A percentile compares a stretch with the other conserved stretches of the same genome.
Conservation (phyloP, 53 echinoderm and acorn worm species). For the Mesocentrotus franciscanus region DNA sequence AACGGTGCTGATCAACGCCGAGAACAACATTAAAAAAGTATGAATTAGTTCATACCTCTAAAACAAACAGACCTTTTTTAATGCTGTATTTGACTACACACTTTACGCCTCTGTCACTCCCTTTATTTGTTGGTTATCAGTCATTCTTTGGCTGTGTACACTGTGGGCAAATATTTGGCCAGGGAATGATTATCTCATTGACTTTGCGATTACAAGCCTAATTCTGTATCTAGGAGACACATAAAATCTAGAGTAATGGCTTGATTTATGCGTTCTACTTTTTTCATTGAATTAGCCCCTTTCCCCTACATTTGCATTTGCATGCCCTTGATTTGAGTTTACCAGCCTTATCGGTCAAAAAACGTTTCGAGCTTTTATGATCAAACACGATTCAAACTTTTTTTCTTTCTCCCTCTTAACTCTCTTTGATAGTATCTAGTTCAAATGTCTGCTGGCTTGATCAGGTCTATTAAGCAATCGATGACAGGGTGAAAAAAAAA, state of each 20-base stretch:
- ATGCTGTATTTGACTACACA: neutral
- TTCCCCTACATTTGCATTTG: neutral
- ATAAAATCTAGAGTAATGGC: slow-evolving; percentile 31
- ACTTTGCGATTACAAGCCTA: slow-evolving; percentile 39
- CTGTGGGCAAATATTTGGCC: slow-evolving; percentile 59
- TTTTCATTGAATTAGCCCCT: slow-evolving; percentile 53
- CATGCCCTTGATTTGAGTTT: slow-evolving; percentile 22
- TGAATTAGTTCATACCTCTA: slow-evolving; percentile 14
- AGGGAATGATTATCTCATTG: slow-evolving; percentile 59
- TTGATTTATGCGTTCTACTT: slow-evolving; percentile 46
- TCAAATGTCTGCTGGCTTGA: slow-evolving; percentile 17
- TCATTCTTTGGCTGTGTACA: slow-evolving; percentile 12
- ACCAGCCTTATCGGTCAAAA: slow-evolving; percentile 37
- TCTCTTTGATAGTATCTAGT: slow-evolving; percentile 49
- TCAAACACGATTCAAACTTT: neutral
- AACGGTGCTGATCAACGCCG: neutral
- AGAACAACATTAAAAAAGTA: neutral
- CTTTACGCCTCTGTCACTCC: neutral
- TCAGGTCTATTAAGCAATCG: slow-evolving; percentile 46
- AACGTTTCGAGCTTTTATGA: neutral
- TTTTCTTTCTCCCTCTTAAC: neutral
- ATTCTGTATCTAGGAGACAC: slow-evolving; percentile 26
- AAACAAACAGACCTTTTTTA: neutral
- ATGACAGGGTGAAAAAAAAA: slow-evolving; percentile 37
- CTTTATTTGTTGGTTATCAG: neutral